Conservation (phyloP, 2,888 invertebrate species). For the Platycnemis pennipes region DNA sequence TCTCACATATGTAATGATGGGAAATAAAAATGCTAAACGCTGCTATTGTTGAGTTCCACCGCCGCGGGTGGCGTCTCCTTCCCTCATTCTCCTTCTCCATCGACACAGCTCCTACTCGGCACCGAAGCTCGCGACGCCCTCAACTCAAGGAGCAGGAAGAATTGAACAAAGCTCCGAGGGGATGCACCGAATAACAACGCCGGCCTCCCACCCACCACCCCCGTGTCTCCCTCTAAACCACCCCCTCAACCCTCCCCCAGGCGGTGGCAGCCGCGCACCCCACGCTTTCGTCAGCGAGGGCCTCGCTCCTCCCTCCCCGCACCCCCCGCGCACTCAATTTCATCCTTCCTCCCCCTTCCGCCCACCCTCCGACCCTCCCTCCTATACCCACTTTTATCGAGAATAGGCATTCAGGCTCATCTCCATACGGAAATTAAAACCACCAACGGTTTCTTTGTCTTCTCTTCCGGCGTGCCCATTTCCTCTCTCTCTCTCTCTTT, state of each 20-base stretch:
- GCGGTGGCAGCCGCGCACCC: not conserved
- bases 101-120: not conserved
- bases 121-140: not conserved
- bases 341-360: not conserved
- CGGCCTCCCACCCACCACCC: not conserved
- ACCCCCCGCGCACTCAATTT: not conserved
- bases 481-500: not conserved
- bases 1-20: not conserved
- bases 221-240: too few species aligned
- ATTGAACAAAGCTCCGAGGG: slow-evolving; percentile 5
- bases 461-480: slow-evolving; percentile 58
- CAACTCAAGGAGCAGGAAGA: not conserved
- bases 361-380: not conserved
- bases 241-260: not conserved
- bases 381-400: slow-evolving; percentile 47
- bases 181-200: not conserved
- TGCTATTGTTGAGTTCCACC: not conserved
- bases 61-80: not conserved
- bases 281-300: not conserved
- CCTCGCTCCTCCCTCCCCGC: not conserved
- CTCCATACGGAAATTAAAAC: slow-evolving; percentile 68
- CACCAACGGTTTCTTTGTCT: slow-evolving; percentile 61
- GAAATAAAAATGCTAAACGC: not conserved
- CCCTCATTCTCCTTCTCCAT: not conserved
- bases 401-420: slow-evolving; percentile 66